A percentile compares a stretch with the other conserved stretches of the same genome.
Conservation (phyloP, 2,797 vertebrate species). For the Halcyon chelicuti region DNA sequence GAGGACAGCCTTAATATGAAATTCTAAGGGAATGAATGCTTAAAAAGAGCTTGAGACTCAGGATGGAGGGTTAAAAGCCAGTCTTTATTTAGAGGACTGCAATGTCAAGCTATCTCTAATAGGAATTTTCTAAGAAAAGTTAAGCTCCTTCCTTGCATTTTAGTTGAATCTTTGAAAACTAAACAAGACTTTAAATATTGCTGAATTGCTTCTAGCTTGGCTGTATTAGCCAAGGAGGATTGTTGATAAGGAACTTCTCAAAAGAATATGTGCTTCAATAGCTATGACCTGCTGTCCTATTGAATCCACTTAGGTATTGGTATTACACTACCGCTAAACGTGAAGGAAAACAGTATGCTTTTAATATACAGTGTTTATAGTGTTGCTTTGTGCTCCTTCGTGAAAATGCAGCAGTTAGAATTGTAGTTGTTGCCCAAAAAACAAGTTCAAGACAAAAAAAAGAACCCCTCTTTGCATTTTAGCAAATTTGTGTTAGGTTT, state of each 20-base stretch:
- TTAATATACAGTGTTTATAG: neutral
- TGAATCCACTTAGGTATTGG: neutral
- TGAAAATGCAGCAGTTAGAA: neutral
- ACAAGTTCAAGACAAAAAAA: neutral
- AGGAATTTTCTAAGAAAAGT: neutral
- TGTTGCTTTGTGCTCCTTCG: neutral
- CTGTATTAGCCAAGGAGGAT: rapidly evolving
- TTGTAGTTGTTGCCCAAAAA: neutral
- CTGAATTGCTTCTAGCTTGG: neutral
- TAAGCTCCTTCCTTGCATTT: neutral
- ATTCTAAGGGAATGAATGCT: neutral
- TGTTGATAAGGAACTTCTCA: neutral
- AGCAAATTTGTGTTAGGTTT: constrained; percentile 2
- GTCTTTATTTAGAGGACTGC: neutral
- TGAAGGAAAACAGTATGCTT: neutral
- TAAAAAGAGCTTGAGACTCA: neutral
- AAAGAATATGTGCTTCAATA: neutral
- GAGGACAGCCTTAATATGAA: neutral
- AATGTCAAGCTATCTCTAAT: neutral
- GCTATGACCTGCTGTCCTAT: neutral
- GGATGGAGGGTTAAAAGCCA: neutral
- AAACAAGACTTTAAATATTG: neutral
- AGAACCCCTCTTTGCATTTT: neutral
- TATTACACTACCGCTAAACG: neutral
- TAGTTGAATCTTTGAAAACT: neutral